phyloP scores from a whole-genome alignment of 2,113 vertebrate genomes.

The Helogale parvula region DNA sequence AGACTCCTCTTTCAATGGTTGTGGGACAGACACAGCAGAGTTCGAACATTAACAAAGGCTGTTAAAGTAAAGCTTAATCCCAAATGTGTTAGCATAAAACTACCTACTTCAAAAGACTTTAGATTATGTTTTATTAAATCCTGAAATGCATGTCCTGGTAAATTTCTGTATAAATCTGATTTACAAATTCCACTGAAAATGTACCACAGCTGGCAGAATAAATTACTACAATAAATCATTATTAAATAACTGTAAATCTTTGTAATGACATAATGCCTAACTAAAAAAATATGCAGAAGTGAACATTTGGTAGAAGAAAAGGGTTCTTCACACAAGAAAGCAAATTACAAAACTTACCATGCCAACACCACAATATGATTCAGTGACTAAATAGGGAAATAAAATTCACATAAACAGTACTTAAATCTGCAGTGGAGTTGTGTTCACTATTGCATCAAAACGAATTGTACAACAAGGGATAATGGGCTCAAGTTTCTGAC shows the following conservation, averaged over 20 bases:
- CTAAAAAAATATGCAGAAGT: constrained; percentile 81
- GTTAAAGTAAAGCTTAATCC: constrained; percentile 61
- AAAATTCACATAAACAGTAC: constrained; percentile 84
- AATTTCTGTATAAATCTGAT: constrained; percentile 85
- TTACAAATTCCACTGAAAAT: constrained; percentile 87
- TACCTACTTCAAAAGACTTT: constrained; percentile 77
- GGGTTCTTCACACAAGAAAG: constrained; percentile 79
- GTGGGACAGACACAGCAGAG: constrained; percentile 38
- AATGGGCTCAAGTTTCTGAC: constrained; percentile 76
- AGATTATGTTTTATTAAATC: constrained; percentile 83
- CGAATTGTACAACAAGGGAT: constrained; percentile 76
- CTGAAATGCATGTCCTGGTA: constrained; percentile 83
- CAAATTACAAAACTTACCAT: constrained; percentile 84
- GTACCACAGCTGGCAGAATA: constrained; percentile 84
- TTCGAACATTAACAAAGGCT: constrained; percentile 46
- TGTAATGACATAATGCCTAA: constrained; percentile 84
- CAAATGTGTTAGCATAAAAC: constrained; percentile 62
- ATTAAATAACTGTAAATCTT: constrained; percentile 89
- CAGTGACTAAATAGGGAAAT: constrained; percentile 82
- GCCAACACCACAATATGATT: constrained; percentile 81
- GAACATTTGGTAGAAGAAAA: constrained; percentile 75
- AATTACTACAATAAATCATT: constrained; percentile 88
- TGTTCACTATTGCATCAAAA: constrained; percentile 78
- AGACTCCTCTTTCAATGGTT: constrained; percentile 13
- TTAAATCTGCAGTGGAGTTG: constrained; percentile 79